These are phyloP conservation scores for Sarotherodon lohbergeri DNA, from an alignment of 2,113 vertebrate genomes.

Conservation along the genomic window DNA sequence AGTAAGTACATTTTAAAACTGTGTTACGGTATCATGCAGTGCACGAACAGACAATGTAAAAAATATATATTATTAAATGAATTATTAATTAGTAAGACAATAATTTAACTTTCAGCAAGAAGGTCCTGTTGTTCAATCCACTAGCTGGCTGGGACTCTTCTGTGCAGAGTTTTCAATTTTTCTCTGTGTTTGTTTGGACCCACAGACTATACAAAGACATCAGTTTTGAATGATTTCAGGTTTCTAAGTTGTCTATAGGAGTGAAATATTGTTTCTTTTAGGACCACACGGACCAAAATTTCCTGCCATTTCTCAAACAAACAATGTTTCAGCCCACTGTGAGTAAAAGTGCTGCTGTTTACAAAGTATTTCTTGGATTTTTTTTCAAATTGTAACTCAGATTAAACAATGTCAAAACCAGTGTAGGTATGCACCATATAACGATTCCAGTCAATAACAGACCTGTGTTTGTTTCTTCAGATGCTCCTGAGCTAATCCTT, in stretches of 20 bases:
- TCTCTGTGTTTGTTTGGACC: neutral
- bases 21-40: neutral
- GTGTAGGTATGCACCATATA: neutral
- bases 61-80: neutral
- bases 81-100: neutral
- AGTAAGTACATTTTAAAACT: too few relatives aligned
- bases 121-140: neutral
- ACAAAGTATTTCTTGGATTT: neutral
- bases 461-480: neutral
- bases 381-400: neutral
- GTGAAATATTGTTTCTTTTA: neutral
- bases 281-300: neutral
- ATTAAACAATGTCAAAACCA: neutral
- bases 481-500: neutral
- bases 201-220: too few relatives aligned
- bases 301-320: neutral
- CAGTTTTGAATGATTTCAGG: too few relatives aligned
- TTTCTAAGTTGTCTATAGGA: too few relatives aligned
- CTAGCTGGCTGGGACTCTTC: neutral
- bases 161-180: neutral
- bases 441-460: neutral
- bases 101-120: neutral
- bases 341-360: neutral
- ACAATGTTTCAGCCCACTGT: conserved; percentile 24
- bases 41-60: neutral